Percentiles rank a stretch among this genome's conserved stretches.
phyloP scores from a whole-genome alignment of 2,797 vertebrate genomes.

The Premnoplex brunnescens region DNA sequence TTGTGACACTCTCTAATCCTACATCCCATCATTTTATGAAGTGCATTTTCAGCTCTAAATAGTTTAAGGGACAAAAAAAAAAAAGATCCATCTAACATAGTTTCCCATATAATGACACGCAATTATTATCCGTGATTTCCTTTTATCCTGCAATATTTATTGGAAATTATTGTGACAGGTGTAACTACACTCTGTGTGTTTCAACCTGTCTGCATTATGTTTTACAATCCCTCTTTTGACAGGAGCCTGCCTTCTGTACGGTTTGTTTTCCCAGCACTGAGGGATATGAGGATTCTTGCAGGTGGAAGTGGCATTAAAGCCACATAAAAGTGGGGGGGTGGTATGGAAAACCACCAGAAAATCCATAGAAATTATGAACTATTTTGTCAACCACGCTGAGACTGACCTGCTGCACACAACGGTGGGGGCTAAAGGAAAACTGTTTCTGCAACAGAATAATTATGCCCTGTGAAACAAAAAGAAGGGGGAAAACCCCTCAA shows the following conservation, averaged over 20 bases:
- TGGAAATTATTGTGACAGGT: not conserved
- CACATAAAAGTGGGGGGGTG: fast-evolving
- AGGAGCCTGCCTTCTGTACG: not conserved
- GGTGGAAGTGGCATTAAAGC: not conserved
- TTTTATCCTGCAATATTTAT: not conserved
- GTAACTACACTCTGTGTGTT: not conserved
- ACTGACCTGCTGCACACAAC: not conserved
- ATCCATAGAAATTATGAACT: not conserved
- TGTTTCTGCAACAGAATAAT: not conserved
- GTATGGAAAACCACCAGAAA: fast-evolving
- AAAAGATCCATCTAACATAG: not conserved
- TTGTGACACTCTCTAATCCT: not conserved
- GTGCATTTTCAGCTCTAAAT: not conserved
- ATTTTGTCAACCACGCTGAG: not conserved
- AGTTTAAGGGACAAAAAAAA: not conserved
- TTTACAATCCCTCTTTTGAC: not conserved
- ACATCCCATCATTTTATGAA: not conserved
- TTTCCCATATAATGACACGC: not conserved
- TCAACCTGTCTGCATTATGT: not conserved
- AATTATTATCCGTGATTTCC: not conserved
- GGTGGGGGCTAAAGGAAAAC: not conserved
- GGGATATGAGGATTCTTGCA: not conserved
- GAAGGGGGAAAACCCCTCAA: fast-evolving
- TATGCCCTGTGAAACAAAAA: not conserved
- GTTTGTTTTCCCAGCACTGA: not conserved